Conservation (phyloP, 2,113 vertebrate species). For the Chaetodon trifascialis region DNA sequence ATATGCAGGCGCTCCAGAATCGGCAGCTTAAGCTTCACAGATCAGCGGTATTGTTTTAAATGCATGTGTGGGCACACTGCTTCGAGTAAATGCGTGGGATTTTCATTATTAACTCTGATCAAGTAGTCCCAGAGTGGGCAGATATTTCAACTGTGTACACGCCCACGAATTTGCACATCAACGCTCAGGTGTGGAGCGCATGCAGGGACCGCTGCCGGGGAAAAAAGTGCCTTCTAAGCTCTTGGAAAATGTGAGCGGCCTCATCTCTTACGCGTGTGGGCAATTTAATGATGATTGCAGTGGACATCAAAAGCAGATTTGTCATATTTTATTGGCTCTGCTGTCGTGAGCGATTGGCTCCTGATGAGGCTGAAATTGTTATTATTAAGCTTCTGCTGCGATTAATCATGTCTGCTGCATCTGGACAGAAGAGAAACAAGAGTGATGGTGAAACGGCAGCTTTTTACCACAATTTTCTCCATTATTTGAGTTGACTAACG, state of each 20-base stretch:
- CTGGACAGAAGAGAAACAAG: conserved; percentile 2
- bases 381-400: conserved; percentile 18
- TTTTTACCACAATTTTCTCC: background rate
- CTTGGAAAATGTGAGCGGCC: conserved; percentile 11
- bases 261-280: conserved; percentile 8
- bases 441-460: background rate
- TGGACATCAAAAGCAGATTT: conserved; percentile 42
- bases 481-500: background rate
- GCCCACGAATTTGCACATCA: conserved; percentile 1
- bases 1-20: background rate
- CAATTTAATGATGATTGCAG: conserved; percentile 34
- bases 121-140: background rate
- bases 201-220: background rate
- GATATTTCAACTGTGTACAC: conserved; percentile 18
- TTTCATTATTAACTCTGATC: conserved; percentile 47
- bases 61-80: conserved; percentile 30
- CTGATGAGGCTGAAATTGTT: conserved; percentile 42
- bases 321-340: conserved; percentile 52
- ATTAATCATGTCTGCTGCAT: conserved; percentile 38
- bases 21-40: conserved; percentile 15
- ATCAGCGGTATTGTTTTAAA: conserved; percentile 30
- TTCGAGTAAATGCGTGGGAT: conserved; percentile 14
- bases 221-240: background rate
- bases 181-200: conserved; percentile 12
- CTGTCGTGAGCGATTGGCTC: conserved; percentile 28